Base-by-base conservation (phyloP, 2,888 invertebrate genomes). In the Himalopsyche tibetana region DNA sequence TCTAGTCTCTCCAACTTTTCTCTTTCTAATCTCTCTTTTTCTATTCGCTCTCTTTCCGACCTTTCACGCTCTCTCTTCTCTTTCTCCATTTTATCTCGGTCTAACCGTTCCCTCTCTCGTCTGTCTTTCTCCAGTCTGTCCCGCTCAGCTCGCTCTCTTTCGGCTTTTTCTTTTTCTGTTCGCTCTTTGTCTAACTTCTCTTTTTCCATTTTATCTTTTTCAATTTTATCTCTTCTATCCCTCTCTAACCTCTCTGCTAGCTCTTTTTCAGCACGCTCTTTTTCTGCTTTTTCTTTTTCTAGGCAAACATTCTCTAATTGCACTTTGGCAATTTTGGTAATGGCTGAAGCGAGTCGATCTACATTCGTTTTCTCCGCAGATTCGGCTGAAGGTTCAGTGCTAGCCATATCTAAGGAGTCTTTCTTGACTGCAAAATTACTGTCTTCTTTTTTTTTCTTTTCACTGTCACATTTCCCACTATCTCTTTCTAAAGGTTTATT, bases 91-190 rank as follows among this genome's bases (percentile, higher is more conserved):
- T 87, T 88, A 87, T 89, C 89, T 74, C 87, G 84, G 84, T 90
- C 90, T 85, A 86, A 89, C 88, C 90, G 90, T 45, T 90, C 91
- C 87, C 90, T 89, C 5, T 91, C 91, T 40, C 91, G 90, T 89
- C 92, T 93, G 56, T 92, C 92, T 88, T 92, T 93, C 63, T 92
- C 92, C 74, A 90, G 89, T 89, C 92, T 92, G 85, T 92, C 93
- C 87, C 91, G 91, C 88, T 93, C 92, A 45, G 93, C 91, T 89
- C 93, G 55, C 89, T 84, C 89, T 69, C 89, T 90, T n/a, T 85
- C 89, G 89, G 90, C 82, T 89, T 86, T 88, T 85, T 88, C 85
- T 89, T 90, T 88, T 45, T 88, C 88, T 90, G 91, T 90, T 89
- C 91, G 89, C 90, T 91, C 89, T 90, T 89, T 89, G 90, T 90